Evolutionary conservation across 2,888 invertebrate genomes (phyloP).

Genomic region (Trachelus tabidus): DNA sequence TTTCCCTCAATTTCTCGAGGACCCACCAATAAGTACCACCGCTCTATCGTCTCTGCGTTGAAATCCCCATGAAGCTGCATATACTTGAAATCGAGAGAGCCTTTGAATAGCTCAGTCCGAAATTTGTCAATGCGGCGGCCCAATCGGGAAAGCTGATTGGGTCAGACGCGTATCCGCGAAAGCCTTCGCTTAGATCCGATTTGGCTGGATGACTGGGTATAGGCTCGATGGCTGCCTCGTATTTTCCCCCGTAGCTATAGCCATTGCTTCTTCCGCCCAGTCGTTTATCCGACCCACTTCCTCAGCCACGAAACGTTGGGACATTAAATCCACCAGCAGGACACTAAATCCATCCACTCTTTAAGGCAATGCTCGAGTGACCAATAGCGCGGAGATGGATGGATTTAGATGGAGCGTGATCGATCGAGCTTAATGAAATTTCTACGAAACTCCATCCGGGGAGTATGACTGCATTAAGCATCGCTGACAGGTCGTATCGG

Average conservation of each 20-base stretch:
- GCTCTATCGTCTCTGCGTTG: not conserved
- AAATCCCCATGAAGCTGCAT: not conserved
- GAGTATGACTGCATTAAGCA: not conserved
- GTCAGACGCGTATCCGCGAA: not conserved
- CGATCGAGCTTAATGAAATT: not conserved
- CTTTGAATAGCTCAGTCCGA: not conserved
- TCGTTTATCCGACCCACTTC: not conserved
- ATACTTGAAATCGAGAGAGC: not conserved
- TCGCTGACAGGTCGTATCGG: not conserved
- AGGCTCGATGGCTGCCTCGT: not conserved
- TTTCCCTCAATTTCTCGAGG: not conserved
- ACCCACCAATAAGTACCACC: not conserved
- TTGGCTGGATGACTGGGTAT: not conserved
- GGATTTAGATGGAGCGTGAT: not conserved
- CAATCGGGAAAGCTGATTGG: conserved; percentile 1
- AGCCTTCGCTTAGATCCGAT: conserved; percentile 1
- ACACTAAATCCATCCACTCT: not conserved
- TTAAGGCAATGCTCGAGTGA: not conserved
- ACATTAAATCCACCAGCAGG: not conserved
- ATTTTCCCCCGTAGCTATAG: not conserved
- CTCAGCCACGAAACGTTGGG: not conserved
- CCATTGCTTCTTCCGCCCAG: not conserved
- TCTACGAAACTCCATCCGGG: not conserved
- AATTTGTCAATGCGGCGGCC: not conserved
- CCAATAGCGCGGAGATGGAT: not conserved